These are phyloP conservation scores for Notothenia coriiceps DNA, from an alignment of 2,113 vertebrate genomes.

Conservation along the genomic window DNA sequence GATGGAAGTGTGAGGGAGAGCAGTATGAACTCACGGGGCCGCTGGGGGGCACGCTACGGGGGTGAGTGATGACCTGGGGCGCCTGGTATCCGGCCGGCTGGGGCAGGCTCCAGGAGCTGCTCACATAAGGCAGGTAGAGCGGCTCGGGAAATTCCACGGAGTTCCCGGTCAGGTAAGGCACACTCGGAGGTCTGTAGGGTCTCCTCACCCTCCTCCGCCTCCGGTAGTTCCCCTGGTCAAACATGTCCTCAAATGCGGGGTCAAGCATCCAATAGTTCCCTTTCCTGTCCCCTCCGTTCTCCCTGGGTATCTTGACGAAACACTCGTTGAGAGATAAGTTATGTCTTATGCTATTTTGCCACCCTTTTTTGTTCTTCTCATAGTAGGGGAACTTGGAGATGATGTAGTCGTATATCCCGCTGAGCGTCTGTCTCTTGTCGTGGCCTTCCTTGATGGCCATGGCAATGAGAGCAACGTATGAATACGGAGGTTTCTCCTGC, in stretches of 20 bases:
- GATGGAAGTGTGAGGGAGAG: conserved; percentile 56
- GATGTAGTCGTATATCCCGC: conserved; percentile 87
- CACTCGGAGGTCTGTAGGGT: conserved; percentile 43
- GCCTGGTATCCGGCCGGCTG: conserved; percentile 43
- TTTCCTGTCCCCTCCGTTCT: conserved; percentile 65
- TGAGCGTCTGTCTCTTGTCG: conserved; percentile 82
- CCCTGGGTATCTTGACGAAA: conserved; percentile 85
- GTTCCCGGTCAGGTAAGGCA: conserved; percentile 54
- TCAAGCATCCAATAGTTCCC: conserved; percentile 87
- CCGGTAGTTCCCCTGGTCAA: conserved; percentile 84
- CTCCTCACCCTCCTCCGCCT: conserved; percentile 79
- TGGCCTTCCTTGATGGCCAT: conserved; percentile 87
- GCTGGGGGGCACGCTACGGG: conserved; percentile 65
- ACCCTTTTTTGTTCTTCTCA: conserved; percentile 81
- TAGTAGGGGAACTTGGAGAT: conserved; percentile 86
- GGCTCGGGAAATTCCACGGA: conserved; percentile 63
- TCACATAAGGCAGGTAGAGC: conserved; percentile 66
- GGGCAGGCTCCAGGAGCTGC: conserved; percentile 65
- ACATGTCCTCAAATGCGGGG: conserved; percentile 85
- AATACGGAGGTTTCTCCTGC: conserved; percentile 84
- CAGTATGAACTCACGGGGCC: conserved; percentile 64
- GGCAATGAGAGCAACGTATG: conserved; percentile 88
- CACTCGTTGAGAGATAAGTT: conserved; percentile 89
- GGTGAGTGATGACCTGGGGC: conserved; percentile 30
- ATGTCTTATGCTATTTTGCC: conserved; percentile 90